Evolutionary conservation across 2,888 invertebrate species (phyloP).

Genomic region (Metopia argyrocephala): DNA sequence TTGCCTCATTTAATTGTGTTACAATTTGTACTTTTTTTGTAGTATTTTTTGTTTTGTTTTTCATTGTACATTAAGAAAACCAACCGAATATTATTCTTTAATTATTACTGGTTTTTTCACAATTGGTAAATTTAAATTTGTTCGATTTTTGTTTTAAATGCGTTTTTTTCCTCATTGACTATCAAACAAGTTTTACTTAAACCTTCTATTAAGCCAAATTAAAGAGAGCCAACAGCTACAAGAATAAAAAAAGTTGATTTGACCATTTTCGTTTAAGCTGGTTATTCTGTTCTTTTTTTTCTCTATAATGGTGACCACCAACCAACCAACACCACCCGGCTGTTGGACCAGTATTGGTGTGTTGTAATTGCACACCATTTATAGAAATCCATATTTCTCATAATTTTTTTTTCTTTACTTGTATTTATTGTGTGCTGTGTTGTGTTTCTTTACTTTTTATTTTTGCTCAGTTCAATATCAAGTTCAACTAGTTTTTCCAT

Average conservation of each 20-base stretch:
- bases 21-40: background rate
- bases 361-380: no score
- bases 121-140: no score
- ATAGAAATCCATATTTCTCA: no score
- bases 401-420: no score
- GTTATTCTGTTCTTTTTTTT: background rate
- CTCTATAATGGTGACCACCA: background rate
- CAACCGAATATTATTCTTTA: background rate
- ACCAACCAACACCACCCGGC: background rate
- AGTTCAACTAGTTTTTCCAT: constrained; percentile 73
- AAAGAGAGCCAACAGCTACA: background rate
- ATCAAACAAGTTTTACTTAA: constrained; percentile 39
- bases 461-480: constrained; percentile 71
- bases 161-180: background rate
- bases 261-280: constrained; percentile 33
- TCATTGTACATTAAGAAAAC: background rate
- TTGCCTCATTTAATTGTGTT: background rate
- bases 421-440: background rate
- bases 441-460: background rate
- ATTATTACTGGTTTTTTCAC: background rate
- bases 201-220: constrained; percentile 44
- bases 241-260: constrained; percentile 46
- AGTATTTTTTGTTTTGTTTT: background rate
- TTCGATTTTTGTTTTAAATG: background rate
- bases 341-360: no score